Conservation (phyloP, 2,113 vertebrate genomes). For the Collichthys lucidus region DNA sequence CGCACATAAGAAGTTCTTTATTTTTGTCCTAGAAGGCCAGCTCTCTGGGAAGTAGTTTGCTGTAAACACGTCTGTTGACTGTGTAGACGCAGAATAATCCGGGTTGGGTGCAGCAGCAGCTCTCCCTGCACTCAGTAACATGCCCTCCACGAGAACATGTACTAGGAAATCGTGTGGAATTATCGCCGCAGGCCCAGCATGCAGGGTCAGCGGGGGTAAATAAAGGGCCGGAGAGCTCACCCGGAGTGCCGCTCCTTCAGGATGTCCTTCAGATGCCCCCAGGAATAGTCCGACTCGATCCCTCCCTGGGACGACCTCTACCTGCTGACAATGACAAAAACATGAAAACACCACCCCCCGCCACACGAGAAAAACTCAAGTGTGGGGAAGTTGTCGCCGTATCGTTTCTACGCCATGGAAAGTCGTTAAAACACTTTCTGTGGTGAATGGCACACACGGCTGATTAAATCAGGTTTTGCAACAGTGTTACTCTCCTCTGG, state of each 20-base stretch:
- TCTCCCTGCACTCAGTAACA: conserved; percentile 11
- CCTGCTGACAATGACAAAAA: conserved; percentile 37
- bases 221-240: conserved; percentile 51
- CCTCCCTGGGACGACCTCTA: conserved; percentile 51
- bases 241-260: conserved; percentile 33
- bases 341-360: background rate
- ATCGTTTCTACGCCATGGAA: background rate
- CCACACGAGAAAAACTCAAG: background rate
- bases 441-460: background rate
- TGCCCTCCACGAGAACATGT: conserved; percentile 34
- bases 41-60: conserved; percentile 58
- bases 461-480: conserved; percentile 65
- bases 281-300: conserved; percentile 18
- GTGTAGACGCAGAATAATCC: conserved; percentile 65
- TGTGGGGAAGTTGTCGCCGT: background rate
- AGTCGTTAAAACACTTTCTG: background rate
- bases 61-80: conserved; percentile 74
- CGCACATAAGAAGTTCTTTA: conserved; percentile 11
- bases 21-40: conserved; percentile 58
- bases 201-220: conserved; percentile 69
- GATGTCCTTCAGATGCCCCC: conserved; percentile 72
- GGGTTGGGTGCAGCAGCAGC: conserved; percentile 32
- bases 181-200: conserved; percentile 58
- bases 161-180: conserved; percentile 51
- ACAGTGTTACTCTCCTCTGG: conserved; percentile 37